phyloP scores from a whole-genome alignment of 1,140 invertebrate genomes.

The Drosophila saltans region DNA sequence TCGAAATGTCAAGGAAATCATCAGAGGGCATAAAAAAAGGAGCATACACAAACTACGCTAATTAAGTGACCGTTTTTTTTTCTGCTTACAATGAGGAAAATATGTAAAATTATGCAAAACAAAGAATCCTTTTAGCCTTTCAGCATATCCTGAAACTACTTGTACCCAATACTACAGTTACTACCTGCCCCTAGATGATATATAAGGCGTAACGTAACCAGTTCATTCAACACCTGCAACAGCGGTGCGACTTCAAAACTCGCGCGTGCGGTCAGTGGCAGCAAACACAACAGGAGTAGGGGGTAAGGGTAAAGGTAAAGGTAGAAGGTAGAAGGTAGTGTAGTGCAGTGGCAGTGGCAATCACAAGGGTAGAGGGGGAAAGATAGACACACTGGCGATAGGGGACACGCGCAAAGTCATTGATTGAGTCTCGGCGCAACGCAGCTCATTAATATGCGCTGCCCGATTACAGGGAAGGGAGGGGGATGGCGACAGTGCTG shows the following conservation, averaged over 20 bases:
- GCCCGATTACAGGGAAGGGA: not conserved
- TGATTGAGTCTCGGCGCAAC: constrained; percentile 46
- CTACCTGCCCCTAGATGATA: constrained; percentile 44
- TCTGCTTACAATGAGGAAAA: not conserved
- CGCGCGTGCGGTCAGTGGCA: constrained; percentile 56
- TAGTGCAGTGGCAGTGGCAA: constrained; percentile 18
- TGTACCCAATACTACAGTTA: not conserved
- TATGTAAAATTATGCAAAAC: constrained; percentile 54
- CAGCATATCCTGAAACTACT: not conserved
- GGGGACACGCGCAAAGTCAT: constrained; percentile 55
- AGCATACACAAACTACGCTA: not conserved
- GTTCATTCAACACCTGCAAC: constrained; percentile 69
- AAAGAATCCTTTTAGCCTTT: constrained; percentile 1
- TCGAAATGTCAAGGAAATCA: too few relatives aligned
- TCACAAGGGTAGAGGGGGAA: not conserved
- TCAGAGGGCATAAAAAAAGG: too few relatives aligned
- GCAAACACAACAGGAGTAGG: not conserved
- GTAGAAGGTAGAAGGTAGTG: not conserved
- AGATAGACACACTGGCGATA: constrained; percentile 1
- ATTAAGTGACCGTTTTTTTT: constrained; percentile 5
- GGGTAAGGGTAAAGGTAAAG: not conserved
- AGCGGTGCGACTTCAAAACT: constrained; percentile 43
- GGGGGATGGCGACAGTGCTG: not conserved
- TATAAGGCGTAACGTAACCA: constrained; percentile 63
- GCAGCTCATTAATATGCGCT: constrained; percentile 66